Percentiles rank a stretch among this genome's conserved stretches.
phyloP scores from a whole-genome alignment of 2,113 vertebrate species.

The Oceanites oceanicus region DNA sequence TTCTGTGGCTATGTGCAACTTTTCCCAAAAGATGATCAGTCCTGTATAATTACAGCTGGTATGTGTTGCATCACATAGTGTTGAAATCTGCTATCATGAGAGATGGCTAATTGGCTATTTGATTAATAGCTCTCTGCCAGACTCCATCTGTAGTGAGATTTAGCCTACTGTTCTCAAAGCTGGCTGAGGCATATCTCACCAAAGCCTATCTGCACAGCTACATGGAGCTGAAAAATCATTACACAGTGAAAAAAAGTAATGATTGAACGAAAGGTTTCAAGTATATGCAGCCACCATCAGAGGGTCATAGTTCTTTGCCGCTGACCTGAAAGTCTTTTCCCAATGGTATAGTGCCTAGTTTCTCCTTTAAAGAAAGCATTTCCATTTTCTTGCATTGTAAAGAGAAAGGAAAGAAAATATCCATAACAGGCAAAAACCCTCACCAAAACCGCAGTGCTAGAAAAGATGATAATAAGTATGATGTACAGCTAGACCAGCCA shows the following conservation, averaged over 20 bases:
- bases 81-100: not conserved
- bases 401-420: not conserved
- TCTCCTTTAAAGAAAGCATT: not conserved
- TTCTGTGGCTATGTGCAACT: not conserved
- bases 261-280: not conserved
- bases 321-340: not conserved
- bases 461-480: not conserved
- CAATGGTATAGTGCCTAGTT: not conserved
- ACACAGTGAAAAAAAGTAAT: not conserved
- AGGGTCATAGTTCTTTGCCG: not conserved
- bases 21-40: not conserved
- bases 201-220: not conserved
- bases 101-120: slow-evolving; percentile 35
- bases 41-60: not conserved
- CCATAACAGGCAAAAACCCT: not conserved
- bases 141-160: slow-evolving; percentile 37
- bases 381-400: not conserved
- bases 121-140: slow-evolving; percentile 40
- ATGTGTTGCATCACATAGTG: not conserved
- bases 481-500: not conserved
- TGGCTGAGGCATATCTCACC: not conserved
- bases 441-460: not conserved
- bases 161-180: slow-evolving; percentile 32
- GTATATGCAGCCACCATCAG: not conserved
- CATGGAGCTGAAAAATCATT: not conserved